Evolutionary conservation across 1,140 invertebrate species (phyloP), one percentile per base, ranked within the genome.

Genomic region (Calosoma granatense): DNA sequence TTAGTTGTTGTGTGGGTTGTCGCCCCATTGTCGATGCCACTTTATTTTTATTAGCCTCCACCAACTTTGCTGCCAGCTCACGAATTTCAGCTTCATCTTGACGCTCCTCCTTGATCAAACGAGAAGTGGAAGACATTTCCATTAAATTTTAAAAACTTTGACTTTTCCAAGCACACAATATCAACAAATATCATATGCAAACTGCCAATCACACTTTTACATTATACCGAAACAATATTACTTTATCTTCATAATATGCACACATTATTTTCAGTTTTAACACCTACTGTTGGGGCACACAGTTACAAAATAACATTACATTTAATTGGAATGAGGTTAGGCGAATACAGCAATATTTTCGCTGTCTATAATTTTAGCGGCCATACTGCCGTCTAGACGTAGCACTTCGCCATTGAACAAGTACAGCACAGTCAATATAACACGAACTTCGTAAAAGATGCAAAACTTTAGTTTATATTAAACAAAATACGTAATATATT

Each of bases 81-180:
- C 81, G 75, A 69, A 92, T 92, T 73, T 92, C 90, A 55, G 86
- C 86, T 70, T 92, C 89, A 79, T 92, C 89, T 60, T 82, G 81
- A 66, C 81, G 78, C 76, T 91, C 88, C 66, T 87, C 81, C 72
- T 92, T 92, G n/a, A 90, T 47, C 17, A 47, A 6, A n/a, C n/a
- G n/a, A n/a, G n/a, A n/a, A 47, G 3, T 47, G 41, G 41, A 47
- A 47, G 41, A 47, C 41, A 47, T 47, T 17, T 4, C 41, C 83
- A 15, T 60, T 65, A 57, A 63, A 60, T 59, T 56, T 61, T 23
- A 56, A 15, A 12, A 39, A 54, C 30, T 1, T 54, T 14, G 22
- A n/a, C n/a, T 26, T 20, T 54, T n/a, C 22, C 22, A 14, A 41
- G 54, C 15, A 15, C 53, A 21, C 12, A 26, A 12, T 30, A 14